Evolutionary conservation across 2,888 invertebrate genomes (phyloP), one percentile per base, ranked within the genome.

Genomic region (Caenorhabditis zanzibari): DNA sequence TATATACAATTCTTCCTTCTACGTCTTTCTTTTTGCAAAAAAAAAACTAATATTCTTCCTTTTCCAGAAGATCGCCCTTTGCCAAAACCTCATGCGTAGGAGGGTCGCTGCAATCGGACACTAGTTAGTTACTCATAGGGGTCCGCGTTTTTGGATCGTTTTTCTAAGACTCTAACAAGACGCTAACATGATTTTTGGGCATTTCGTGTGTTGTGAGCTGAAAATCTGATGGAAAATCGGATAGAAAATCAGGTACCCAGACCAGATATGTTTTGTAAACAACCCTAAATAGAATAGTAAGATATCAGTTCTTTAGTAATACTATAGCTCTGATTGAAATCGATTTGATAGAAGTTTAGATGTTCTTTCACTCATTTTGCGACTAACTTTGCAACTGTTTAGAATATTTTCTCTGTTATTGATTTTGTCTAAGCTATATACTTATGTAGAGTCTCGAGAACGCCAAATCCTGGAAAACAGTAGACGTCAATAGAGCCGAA

Each of bases 71-170:
- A 24, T 38, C 22, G 22, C 22, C 16, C 28, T 0, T 71, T 58
- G n/a, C 26, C 26, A 14, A 68, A 66, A 66, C 44, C 47, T 56
- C 56, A 59, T 12, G 49, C 47, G 76, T 58, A 61, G 77, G 61
- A 54, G 58, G 69, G 44, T 59, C 76, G 69, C 61, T 77, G 77
- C 77, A 77, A 77, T 24, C 44, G 32, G 77, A 77, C 77, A 76
- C 76, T 76, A 41, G 6, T 9, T 41, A 41, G 38, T 59, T 59
- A 28, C 72, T 74, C 73, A 63, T 54, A 16, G 32, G n/a, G n/a
- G n/a, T 38, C 22, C 12, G 28, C 14, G 1, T 26, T 75, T 66
- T 32, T 19, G 58, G 58, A 75, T 75, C 66, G 28, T 22, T 35
- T 69, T 61, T 61, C 63, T 24, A 7, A n/a, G 59, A 38, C 14